Base-by-base conservation (phyloP, 1,140 invertebrate species). In the Pectinophora gossypiella region DNA sequence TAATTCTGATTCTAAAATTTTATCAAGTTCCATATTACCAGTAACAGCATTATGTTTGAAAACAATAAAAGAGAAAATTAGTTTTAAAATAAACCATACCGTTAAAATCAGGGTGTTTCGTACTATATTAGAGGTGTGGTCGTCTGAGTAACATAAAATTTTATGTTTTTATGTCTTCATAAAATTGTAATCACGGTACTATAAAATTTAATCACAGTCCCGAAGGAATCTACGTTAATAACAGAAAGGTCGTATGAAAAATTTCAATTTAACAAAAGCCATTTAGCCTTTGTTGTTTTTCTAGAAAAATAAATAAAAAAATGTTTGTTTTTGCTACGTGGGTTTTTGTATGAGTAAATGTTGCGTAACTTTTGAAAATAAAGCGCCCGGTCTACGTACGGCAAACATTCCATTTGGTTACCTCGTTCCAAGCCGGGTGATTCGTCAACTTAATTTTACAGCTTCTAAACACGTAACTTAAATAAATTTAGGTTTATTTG, bases 381-480 rank as follows among this genome's bases (percentile, higher is more conserved):
- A n/a, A 9, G 27, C 27, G 9, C 27, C 27, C n/a, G 27, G 27
- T 7, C 27, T 32, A 32, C 27, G 4, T 1, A n/a, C 9, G 27
- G 27, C 27, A 32, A n/a, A n/a, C 27, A 32, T 32, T 32, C 27
- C 9, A n/a, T 32, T 32, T n/a, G 27, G 9, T 32, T 32, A n/a
- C 9, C 27, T 32, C 27, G 27, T 32, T 32, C n/a, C 6, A 12
- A n/a, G 27, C 27, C 9, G 1, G 27, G 27, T 9, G 27, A 32
- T 32, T n/a, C 27, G 27, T 62, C 27, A 32, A 32, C 27, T 32
- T 68, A 69, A 67, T 72, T 70, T 70, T 64, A 76, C 63, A 74
- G 65, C 63, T 38, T 32, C 51, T 53, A 61, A 69, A 56, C 74
- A 77, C 67, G 72, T 63, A 49, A 69, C 47, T 43, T 55, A 63